Evolutionary conservation across 2,888 invertebrate species (phyloP).

Genomic region (Drosophila leonis): DNA sequence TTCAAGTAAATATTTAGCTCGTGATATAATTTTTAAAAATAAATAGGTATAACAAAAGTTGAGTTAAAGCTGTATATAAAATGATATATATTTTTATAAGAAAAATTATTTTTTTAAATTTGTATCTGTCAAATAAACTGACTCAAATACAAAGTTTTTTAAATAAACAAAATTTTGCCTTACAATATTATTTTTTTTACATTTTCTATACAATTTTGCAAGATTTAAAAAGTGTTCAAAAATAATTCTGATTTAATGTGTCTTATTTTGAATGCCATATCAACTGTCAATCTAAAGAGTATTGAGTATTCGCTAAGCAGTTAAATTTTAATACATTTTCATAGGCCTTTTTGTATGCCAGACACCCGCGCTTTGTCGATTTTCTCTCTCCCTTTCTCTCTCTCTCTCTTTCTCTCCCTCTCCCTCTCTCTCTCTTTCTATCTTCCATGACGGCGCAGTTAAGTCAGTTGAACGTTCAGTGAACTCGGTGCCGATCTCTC

Average conservation of each 20-base stretch:
- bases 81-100: no score
- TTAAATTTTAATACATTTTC: background rate
- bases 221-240: no score
- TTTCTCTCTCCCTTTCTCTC: background rate
- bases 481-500: constrained; percentile 60
- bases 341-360: constrained; percentile 38
- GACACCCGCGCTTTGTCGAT: constrained; percentile 53
- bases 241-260: background rate
- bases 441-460: constrained; percentile 24
- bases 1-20: no score
- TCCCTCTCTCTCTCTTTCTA: background rate
- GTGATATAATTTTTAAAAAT: no score
- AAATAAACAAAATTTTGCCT: no score
- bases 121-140: no score
- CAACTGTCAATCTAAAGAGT: background rate
- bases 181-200: no score
- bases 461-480: constrained; percentile 63
- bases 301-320: background rate
- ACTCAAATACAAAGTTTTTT: no score
- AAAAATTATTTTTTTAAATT: no score
- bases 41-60: no score
- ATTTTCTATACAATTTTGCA: no score
- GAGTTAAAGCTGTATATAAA: no score
- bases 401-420: background rate
- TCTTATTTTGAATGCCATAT: background rate